Evolutionary conservation across 2,113 vertebrate genomes (phyloP).

Genomic region (Cepphus grylle): DNA sequence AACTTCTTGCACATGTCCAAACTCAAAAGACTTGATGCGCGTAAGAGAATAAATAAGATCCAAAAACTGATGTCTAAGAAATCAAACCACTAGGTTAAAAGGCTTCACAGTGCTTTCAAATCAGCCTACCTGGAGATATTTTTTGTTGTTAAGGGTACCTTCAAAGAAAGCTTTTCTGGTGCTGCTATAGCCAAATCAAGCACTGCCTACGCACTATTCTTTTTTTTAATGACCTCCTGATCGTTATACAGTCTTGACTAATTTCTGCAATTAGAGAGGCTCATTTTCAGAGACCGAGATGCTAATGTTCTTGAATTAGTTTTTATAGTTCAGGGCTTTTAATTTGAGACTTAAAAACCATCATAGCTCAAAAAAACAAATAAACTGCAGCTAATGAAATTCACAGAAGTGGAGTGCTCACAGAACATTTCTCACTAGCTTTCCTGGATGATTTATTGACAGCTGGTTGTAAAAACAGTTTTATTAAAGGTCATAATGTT

Average conservation of each 20-base stretch:
- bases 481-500: constrained; percentile 85
- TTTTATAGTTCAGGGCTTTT: constrained; percentile 78
- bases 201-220: not conserved
- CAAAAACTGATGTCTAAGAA: not conserved
- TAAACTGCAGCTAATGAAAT: constrained; percentile 82
- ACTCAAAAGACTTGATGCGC: not conserved
- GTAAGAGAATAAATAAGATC: not conserved
- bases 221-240: constrained; percentile 69
- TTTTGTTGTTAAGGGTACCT: not conserved
- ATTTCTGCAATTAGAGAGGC: constrained; percentile 74
- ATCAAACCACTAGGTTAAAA: not conserved
- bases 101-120: not conserved
- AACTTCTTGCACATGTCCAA: not conserved
- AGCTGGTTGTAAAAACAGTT: constrained; percentile 87
- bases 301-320: constrained; percentile 74
- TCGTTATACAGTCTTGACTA: constrained; percentile 72
- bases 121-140: not conserved
- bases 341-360: constrained; percentile 81
- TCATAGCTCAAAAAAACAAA: constrained; percentile 76
- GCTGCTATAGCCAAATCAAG: not conserved
- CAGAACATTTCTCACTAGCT: constrained; percentile 74
- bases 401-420: constrained; percentile 74
- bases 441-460: constrained; percentile 82
- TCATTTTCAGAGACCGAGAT: constrained; percentile 71
- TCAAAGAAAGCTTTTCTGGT: not conserved